These are phyloP conservation scores for Zoanthus sansibaricus DNA, from an alignment of 92 coral and sea anemone species.

Conservation along the genomic window DNA sequence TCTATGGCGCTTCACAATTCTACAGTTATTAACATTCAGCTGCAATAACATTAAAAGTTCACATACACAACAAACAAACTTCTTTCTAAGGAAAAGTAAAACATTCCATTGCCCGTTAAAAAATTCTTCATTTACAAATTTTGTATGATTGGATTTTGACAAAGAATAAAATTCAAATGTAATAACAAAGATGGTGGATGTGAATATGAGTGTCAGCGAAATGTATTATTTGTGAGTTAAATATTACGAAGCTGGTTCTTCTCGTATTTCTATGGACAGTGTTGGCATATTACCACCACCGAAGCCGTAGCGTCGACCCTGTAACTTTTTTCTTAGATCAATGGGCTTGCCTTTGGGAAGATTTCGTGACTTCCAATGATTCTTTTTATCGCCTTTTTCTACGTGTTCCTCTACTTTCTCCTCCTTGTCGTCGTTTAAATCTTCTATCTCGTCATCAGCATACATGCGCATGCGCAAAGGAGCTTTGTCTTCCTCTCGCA, in stretches of 20 bases:
- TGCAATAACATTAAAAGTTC: background rate
- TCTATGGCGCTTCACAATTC: too few species aligned
- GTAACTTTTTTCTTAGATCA: slow-evolving; percentile 86
- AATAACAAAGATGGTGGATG: background rate
- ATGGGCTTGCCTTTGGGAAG: slow-evolving; percentile 49
- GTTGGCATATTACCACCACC: slow-evolving; percentile 83
- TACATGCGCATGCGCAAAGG: slow-evolving; percentile 90
- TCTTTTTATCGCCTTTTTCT: slow-evolving; percentile 5
- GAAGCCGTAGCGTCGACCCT: slow-evolving; percentile 84
- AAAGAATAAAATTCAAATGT: background rate
- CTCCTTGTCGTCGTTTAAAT: slow-evolving; percentile 9
- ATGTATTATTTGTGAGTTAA: background rate
- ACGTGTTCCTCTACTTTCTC: slow-evolving; percentile 50
- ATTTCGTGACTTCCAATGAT: slow-evolving; percentile 19
- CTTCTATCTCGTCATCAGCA: slow-evolving; percentile 71
- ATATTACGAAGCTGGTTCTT: slow-evolving; percentile 61
- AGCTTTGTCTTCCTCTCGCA: slow-evolving; percentile 59
- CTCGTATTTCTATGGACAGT: slow-evolving; percentile 91
- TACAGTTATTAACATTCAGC: background rate
- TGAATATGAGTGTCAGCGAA: background rate
- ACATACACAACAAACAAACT: background rate
- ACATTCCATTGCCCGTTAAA: background rate
- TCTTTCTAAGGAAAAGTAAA: background rate
- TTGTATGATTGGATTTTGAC: background rate
- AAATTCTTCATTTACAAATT: background rate